Conservation (phyloP, 2,113 vertebrate genomes). For the Neodon shergylaensis region DNA sequence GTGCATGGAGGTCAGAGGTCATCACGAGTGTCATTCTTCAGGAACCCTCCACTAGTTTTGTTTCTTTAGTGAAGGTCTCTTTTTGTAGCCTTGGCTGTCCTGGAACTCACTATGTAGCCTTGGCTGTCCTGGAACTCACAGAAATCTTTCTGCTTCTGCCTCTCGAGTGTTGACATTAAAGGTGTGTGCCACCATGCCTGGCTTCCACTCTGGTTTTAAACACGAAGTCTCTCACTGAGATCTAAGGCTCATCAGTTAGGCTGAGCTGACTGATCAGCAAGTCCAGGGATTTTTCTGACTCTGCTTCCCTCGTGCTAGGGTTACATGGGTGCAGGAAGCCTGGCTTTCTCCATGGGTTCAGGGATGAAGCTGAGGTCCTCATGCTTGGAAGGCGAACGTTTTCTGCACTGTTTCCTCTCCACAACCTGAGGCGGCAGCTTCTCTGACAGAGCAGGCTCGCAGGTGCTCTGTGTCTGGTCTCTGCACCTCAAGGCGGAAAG, state of each 20-base stretch:
- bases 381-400: fast-evolving
- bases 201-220: neutral
- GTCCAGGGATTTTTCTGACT: neutral
- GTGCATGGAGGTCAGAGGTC: neutral
- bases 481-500: too few species aligned
- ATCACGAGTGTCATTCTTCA: neutral
- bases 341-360: neutral
- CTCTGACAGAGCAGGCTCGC: neutral
- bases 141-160: neutral
- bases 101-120: neutral
- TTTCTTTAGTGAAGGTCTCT: neutral
- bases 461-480: neutral
- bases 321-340: neutral
- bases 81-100: neutral
- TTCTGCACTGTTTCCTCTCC: neutral
- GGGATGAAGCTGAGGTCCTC: neutral
- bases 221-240: neutral
- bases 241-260: neutral
- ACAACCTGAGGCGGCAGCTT: neutral
- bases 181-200: neutral
- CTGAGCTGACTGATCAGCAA: neutral
- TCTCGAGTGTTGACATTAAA: neutral
- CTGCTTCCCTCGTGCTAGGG: too few species aligned
- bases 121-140: neutral
- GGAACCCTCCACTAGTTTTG: neutral